These are phyloP conservation scores for Trichacis sp. DNA, from an alignment of 2,888 invertebrate species.

Conservation along the genomic window DNA sequence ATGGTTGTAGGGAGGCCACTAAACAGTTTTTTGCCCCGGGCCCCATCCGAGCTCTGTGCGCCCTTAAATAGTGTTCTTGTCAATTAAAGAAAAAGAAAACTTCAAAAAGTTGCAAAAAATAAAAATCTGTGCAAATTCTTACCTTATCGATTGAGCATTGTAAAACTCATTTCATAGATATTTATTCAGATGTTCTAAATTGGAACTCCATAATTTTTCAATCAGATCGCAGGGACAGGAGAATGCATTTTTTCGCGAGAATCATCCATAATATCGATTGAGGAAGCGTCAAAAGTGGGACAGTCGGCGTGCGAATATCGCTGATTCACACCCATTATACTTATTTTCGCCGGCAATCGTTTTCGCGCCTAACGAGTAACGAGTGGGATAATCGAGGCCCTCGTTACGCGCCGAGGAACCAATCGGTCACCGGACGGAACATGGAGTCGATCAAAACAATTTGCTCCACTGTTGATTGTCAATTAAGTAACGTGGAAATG, in stretches of 20 bases:
- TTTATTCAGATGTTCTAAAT: no score
- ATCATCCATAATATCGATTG: conserved; percentile 3
- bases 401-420: conserved; percentile 33
- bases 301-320: conserved; percentile 24
- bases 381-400: conserved; percentile 37
- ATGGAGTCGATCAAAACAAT: conserved; percentile 61
- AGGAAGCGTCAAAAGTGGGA: conserved; percentile 10
- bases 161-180: no score
- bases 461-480: conserved; percentile 59
- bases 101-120: no score
- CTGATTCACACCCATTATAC: conserved; percentile 25
- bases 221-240: no score
- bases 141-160: no score
- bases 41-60: no score
- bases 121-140: no score
- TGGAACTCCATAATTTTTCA: neutral
- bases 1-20: no score
- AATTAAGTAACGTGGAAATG: conserved; percentile 56
- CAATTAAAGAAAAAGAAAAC: no score
- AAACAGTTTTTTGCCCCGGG: no score
- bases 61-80: no score
- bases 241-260: no score
- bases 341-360: conserved; percentile 33
- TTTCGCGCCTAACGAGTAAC: conserved; percentile 37
- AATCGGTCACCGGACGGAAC: conserved; percentile 47